Evolutionary conservation across 30 jellyfish, hydroid and myxozoan genomes (phyloP).

Genomic region (Cassiopea xamachana): DNA sequence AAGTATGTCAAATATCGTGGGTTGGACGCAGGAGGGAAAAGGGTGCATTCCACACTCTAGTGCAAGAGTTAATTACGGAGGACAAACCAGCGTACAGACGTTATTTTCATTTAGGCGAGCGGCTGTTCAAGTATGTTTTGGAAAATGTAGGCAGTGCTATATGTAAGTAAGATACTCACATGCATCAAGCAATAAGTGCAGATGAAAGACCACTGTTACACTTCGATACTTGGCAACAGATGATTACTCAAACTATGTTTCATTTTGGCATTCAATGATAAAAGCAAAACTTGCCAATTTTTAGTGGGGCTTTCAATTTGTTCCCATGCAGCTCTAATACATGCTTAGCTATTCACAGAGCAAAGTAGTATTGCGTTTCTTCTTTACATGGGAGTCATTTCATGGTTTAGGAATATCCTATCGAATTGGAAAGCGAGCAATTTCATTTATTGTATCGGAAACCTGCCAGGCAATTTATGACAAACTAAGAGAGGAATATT

Average conservation of each 20-base stretch:
- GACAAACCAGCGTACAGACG: background rate
- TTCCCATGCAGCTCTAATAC: background rate
- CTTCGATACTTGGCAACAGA: constrained; percentile 21
- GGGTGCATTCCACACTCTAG: background rate
- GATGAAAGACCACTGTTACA: constrained; percentile 30
- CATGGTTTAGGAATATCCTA: constrained; percentile 12
- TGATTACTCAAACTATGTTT: background rate
- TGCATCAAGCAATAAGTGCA: constrained; percentile 19
- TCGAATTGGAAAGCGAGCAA: constrained; percentile 45
- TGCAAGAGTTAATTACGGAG: background rate
- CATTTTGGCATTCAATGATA: background rate
- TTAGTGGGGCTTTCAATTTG: background rate
- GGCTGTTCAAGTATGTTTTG: constrained; percentile 8
- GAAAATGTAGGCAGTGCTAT: background rate
- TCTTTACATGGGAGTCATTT: constrained; percentile 18
- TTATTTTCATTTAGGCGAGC: background rate
- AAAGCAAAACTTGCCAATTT: background rate
- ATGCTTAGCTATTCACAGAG: background rate
- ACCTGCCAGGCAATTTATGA: constrained; percentile 37
- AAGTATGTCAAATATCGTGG: background rate
- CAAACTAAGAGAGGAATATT: constrained; percentile 1
- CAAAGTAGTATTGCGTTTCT: background rate
- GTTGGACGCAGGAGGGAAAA: background rate
- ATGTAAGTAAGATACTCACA: constrained; percentile 27
- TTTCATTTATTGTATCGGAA: constrained; percentile 17